Evolutionary conservation across 2,797 vertebrate genomes (phyloP).

Genomic region (Liasis olivaceus): DNA sequence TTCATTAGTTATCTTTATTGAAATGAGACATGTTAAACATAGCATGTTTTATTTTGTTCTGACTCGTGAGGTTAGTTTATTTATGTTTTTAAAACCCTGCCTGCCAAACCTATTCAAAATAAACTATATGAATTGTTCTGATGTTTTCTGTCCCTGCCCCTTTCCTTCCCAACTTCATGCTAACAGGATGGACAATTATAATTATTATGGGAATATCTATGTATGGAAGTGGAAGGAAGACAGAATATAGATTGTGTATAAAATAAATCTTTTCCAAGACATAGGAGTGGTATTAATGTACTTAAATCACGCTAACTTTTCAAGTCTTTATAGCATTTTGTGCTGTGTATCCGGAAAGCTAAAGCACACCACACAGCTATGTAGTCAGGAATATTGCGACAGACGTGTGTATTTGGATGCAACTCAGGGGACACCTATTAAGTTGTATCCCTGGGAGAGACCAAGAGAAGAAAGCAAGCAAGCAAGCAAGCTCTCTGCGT

Average conservation of each 20-base stretch:
- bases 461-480: background rate
- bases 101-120: constrained; percentile 69
- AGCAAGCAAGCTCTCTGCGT: too few relatives aligned
- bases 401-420: background rate
- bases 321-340: background rate
- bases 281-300: background rate
- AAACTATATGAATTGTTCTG: constrained; percentile 71
- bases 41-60: constrained; percentile 62
- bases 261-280: background rate
- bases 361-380: background rate
- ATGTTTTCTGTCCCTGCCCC: constrained; percentile 58
- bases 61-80: constrained; percentile 64
- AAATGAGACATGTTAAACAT: constrained; percentile 53
- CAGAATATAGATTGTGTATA: background rate
- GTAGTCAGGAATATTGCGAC: background rate
- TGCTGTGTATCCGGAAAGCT: background rate
- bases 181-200: constrained; percentile 66
- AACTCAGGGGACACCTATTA: background rate
- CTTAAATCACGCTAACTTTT: background rate
- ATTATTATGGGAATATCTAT: background rate
- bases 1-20: constrained; percentile 54
- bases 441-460: background rate
- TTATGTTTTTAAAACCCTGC: constrained; percentile 64
- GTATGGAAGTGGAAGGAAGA: background rate
- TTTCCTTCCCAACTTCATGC: constrained; percentile 56